Evolutionary conservation across 2,113 vertebrate species (phyloP).

Genomic region (Podarcis muralis): DNA sequence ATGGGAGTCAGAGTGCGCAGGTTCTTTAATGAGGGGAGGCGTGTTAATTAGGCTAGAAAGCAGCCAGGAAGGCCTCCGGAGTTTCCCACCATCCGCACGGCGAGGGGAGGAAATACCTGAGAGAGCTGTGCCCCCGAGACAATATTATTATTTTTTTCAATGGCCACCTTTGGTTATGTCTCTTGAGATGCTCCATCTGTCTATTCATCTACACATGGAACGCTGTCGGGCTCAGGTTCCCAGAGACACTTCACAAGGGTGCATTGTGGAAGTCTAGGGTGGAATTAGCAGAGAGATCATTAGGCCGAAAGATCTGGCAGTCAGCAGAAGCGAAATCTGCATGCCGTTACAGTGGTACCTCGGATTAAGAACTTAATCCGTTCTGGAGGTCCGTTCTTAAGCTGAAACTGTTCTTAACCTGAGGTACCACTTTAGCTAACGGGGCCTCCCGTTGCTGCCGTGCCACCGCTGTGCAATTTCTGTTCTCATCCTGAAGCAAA

Average conservation of each 20-base stretch:
- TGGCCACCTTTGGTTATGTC: not conserved
- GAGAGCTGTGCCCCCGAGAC: not conserved
- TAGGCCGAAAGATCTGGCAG: not conserved
- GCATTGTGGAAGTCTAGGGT: not conserved
- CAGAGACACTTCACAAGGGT: not conserved
- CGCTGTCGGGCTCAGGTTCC: not conserved
- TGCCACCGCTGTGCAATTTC: no score
- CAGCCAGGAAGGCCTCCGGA: not conserved
- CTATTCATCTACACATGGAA: not conserved
- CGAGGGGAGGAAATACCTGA: not conserved
- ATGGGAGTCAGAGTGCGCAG: not conserved
- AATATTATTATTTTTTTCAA: not conserved
- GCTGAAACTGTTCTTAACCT: no score
- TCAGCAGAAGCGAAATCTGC: not conserved
- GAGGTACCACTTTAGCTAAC: no score
- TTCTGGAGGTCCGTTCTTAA: no score
- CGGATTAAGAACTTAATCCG: no score
- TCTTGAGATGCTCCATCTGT: not conserved
- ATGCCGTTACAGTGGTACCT: not conserved
- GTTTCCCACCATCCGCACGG: not conserved
- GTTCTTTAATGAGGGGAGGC: not conserved
- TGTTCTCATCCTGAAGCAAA: no score
- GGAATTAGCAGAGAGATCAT: not conserved
- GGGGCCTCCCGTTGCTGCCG: no score
- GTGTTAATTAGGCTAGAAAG: not conserved